Conservation (phyloP, 2,888 invertebrate species). For the Cremastinae sp. region DNA sequence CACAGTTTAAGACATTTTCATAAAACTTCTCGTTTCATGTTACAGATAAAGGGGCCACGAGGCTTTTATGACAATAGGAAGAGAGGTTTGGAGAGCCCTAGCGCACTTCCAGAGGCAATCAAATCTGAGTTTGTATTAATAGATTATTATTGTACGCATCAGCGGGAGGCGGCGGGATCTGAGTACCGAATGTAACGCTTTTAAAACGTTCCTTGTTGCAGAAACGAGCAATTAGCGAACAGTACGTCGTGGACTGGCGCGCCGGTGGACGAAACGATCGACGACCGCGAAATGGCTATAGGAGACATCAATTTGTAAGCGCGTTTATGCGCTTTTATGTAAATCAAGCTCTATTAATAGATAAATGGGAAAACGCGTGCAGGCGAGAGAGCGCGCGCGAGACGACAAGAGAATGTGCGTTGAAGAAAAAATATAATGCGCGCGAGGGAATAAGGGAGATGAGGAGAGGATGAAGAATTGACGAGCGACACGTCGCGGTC, state of each 20-base stretch:
- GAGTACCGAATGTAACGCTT: conserved; percentile 8
- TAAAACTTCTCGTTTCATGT: conserved; percentile 52
- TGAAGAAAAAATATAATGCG: too few species aligned
- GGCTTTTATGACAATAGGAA: conserved; percentile 33
- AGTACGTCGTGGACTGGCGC: not conserved
- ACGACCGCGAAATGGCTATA: not conserved
- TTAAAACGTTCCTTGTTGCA: conserved; percentile 28
- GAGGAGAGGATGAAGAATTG: conserved; percentile 28
- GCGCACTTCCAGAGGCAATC: conserved; percentile 22
- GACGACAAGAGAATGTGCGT: not conserved
- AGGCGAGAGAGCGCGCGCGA: conserved; percentile 24
- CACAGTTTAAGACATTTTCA: conserved; percentile 39
- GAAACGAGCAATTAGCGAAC: conserved; percentile 24
- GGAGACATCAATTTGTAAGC: not conserved
- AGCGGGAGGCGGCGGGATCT: not conserved
- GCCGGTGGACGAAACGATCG: conserved; percentile 8
- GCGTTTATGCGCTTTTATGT: not conserved
- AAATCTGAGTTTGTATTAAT: conserved; percentile 40
- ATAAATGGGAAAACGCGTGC: conserved; percentile 16
- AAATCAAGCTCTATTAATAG: conserved; percentile 38
- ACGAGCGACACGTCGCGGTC: too few species aligned
- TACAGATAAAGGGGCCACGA: conserved; percentile 35
- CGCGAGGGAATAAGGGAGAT: too few species aligned
- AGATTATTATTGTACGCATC: conserved; percentile 37
- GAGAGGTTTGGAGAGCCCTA: conserved; percentile 6